Percentiles rank a stretch among this genome's conserved stretches.
phyloP scores from a whole-genome alignment of 2,797 vertebrate species.

The Hoplostethus mediterraneus region DNA sequence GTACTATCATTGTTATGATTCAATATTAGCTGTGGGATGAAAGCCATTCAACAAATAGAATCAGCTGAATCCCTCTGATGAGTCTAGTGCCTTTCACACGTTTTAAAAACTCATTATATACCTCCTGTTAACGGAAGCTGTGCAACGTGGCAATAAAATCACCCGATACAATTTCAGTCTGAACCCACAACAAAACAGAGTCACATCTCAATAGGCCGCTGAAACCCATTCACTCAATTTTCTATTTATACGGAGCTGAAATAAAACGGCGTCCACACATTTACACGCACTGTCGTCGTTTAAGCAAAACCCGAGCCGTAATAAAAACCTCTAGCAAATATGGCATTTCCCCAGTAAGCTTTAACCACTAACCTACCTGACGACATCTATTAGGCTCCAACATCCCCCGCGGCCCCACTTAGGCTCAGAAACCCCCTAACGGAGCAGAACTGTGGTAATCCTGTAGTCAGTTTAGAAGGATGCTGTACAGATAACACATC shows the following conservation, averaged over 20 bases:
- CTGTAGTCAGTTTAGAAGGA: constrained; percentile 15
- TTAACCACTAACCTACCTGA: constrained; percentile 15
- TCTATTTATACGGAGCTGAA: constrained; percentile 20
- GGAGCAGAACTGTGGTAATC: constrained; percentile 9
- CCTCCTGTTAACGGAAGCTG: constrained; percentile 20
- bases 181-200: constrained; percentile 41
- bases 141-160: constrained; percentile 50
- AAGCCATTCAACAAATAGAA: constrained; percentile 59
- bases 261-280: constrained; percentile 12
- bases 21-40: constrained; percentile 50
- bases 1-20: constrained; percentile 49
- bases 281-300: neutral
- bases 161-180: constrained; percentile 35
- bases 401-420: neutral
- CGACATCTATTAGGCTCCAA: constrained; percentile 20
- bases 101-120: constrained; percentile 55
- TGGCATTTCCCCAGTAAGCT: constrained; percentile 11
- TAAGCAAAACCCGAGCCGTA: constrained; percentile 16
- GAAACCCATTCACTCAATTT: constrained; percentile 19
- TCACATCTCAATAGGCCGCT: constrained; percentile 33
- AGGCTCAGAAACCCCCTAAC: neutral
- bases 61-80: constrained; percentile 55
- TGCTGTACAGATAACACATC: too few relatives aligned
- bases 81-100: constrained; percentile 43
- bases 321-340: constrained; percentile 8